Evolutionary conservation across 2,797 vertebrate species (phyloP).

Genomic region (Lacerta agilis): DNA sequence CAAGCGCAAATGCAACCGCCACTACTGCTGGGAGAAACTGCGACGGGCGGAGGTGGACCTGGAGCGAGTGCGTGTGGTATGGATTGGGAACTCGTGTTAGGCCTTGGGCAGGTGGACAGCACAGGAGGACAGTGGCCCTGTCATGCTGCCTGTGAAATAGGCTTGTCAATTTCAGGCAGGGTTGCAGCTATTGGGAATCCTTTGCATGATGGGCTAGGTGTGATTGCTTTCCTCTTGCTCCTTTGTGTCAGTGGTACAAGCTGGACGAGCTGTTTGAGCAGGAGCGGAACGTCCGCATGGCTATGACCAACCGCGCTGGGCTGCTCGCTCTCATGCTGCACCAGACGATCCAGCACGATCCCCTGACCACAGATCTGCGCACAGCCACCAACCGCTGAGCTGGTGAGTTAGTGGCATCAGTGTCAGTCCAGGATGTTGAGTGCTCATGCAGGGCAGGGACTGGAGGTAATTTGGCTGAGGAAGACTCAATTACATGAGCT

Average conservation of each 20-base stretch:
- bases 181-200: not conserved
- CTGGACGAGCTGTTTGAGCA: slow-evolving; percentile 95
- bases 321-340: slow-evolving; percentile 94
- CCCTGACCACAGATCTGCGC: slow-evolving; percentile 90
- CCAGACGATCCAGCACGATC: slow-evolving; percentile 95
- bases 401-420: not conserved
- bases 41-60: slow-evolving; percentile 93
- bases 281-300: slow-evolving; percentile 92
- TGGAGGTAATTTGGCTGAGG: not conserved
- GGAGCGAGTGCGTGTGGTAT: slow-evolving; percentile 93
- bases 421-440: not conserved
- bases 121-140: not conserved
- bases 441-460: too few species aligned
- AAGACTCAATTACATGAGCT: not conserved
- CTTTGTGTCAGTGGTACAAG: slow-evolving; percentile 90
- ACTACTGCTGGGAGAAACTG: slow-evolving; percentile 98
- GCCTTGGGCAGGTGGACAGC: fast-evolving
- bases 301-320: slow-evolving; percentile 96
- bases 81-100: slow-evolving; percentile 38
- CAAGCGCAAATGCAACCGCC: slow-evolving; percentile 93
- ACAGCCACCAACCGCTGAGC: slow-evolving; percentile 87
- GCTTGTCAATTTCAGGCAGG: too few species aligned
- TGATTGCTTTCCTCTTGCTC: not conserved
- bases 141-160: not conserved
- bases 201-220: not conserved